Conservation (phyloP, 2,888 invertebrate species). For the Agrochola lota region DNA sequence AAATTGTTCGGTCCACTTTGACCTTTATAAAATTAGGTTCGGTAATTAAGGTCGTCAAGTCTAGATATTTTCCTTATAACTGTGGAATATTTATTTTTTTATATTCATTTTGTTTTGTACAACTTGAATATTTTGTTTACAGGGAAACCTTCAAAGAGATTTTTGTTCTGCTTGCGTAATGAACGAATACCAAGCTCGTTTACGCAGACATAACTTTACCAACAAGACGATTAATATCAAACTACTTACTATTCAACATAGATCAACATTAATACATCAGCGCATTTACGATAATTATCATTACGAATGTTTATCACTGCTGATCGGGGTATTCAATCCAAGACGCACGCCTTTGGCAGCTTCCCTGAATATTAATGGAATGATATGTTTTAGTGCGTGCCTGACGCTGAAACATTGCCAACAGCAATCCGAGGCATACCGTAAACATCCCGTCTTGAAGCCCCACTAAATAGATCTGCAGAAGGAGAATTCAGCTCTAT, state of each 20-base stretch:
- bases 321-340: constrained; percentile 70
- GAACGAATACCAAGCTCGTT: background rate
- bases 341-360: constrained; percentile 75
- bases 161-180: background rate
- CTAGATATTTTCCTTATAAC: constrained; percentile 13
- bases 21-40: constrained; percentile 48
- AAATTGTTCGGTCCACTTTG: constrained; percentile 39
- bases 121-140: constrained; percentile 5
- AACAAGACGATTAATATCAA: constrained; percentile 5
- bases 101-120: background rate
- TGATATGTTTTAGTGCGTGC: constrained; percentile 78
- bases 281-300: constrained; percentile 61
- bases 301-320: constrained; percentile 55
- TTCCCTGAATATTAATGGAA: constrained; percentile 82
- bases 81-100: constrained; percentile 19
- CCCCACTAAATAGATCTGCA: constrained; percentile 6
- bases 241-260: constrained; percentile 43
- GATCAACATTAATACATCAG: constrained; percentile 42
- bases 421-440: constrained; percentile 72
- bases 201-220: background rate
- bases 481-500: constrained; percentile 27
- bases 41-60: constrained; percentile 14
- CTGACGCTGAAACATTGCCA: constrained; percentile 83
- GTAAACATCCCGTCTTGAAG: constrained; percentile 63
- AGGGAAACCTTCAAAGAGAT: background rate